Evolutionary conservation across 1,140 invertebrate species (phyloP).

Genomic region (Drosophila nigrodunni): DNA sequence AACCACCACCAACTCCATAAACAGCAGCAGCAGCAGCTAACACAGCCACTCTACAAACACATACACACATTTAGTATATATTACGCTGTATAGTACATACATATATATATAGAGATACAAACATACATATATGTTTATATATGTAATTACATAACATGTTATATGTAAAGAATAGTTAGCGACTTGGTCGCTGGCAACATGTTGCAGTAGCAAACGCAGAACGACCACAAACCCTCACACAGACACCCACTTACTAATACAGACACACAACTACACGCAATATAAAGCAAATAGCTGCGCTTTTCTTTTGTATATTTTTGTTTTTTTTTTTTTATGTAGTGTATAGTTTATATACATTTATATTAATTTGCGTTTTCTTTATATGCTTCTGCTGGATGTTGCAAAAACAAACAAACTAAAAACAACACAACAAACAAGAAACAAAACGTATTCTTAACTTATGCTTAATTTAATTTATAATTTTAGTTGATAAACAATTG

Average conservation of each 20-base stretch:
- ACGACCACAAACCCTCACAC: conserved; percentile 25
- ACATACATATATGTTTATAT: conserved; percentile 51
- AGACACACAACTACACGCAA: conserved; percentile 7
- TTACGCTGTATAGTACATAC: conserved; percentile 62
- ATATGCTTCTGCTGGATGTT: conserved; percentile 47
- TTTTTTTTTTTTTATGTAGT: conserved; percentile 28
- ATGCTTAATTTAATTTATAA: conserved; percentile 73
- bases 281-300: conserved; percentile 51
- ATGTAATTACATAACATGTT: conserved; percentile 56
- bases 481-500: conserved; percentile 68
- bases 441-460: conserved; percentile 59
- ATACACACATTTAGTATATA: conserved; percentile 62
- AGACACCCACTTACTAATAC: background rate
- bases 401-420: background rate
- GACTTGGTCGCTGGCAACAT: conserved; percentile 60
- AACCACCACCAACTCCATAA: no score
- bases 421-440: no score
- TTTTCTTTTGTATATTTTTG: conserved; percentile 71
- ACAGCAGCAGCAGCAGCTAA: conserved; percentile 25
- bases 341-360: no score
- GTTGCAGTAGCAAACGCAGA: conserved; percentile 60
- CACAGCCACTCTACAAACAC: conserved; percentile 35
- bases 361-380: conserved; percentile 53
- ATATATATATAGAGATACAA: conserved; percentile 41
- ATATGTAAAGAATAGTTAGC: conserved; percentile 56